Evolutionary conservation across 2,797 vertebrate species (phyloP).

Genomic region (Rousettus madagascariensis): DNA sequence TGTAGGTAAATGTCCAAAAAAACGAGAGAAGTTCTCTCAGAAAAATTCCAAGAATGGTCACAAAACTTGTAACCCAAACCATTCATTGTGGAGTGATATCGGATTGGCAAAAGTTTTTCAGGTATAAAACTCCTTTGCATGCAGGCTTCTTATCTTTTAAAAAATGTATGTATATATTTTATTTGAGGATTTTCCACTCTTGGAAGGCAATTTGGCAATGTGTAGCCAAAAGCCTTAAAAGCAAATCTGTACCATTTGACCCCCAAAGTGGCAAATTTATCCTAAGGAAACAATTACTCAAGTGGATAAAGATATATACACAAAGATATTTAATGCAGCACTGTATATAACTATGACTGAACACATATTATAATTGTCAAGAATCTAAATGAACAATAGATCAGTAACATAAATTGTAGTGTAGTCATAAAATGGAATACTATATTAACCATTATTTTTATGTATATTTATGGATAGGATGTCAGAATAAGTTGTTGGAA

Average conservation of each 20-base stretch:
- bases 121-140: neutral
- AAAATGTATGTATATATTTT: neutral
- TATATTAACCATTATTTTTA: neutral
- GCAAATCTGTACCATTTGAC: neutral
- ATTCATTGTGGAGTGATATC: neutral
- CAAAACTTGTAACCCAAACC: constrained; percentile 27
- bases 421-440: neutral
- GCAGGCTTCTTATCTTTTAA: neutral
- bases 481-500: constrained; percentile 1
- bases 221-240: neutral
- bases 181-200: neutral
- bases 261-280: neutral
- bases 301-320: neutral
- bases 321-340: neutral
- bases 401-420: neutral
- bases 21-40: neutral
- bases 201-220: neutral
- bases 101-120: neutral
- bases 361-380: neutral
- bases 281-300: neutral
- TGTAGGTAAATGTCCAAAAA: constrained; percentile 10
- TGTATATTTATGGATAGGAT: neutral
- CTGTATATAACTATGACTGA: neutral
- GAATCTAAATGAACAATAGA: neutral
- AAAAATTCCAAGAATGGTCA: constrained; percentile 5